Base-by-base conservation (phyloP, 2,113 vertebrate species). In the Ctenodactylus gundi region DNA sequence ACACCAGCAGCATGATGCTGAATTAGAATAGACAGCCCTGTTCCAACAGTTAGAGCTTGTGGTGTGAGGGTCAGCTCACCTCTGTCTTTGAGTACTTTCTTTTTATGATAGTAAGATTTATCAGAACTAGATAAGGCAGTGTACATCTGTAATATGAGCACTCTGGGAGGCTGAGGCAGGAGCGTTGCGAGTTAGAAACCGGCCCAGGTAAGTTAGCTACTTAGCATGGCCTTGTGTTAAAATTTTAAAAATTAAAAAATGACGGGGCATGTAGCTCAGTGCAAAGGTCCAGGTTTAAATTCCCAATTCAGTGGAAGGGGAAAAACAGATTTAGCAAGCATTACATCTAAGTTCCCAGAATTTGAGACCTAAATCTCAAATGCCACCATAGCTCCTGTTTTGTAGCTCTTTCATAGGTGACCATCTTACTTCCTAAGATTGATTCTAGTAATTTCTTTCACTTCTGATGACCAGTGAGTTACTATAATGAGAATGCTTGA, bases 1-100 rank as follows among this genome's bases (percentile, higher is more conserved):
- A 12, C 23, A 1, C 39, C 23, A 1, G 17, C 25, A 10, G n/a
- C 0, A 4, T 1, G 7, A 10, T 12, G 1, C 5, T 39, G 41
- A 20, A 9, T 8, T 14, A 80, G 57, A 51, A 14, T 2, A 23
- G n/a, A 65, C 13, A 34, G 25, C 5, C 0, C 12, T 15, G 4
- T 34, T 31, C 7, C 29, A 17, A 7, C 27, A 6, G 18, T n/a
- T 72, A 60, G 70, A 27, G 12, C 21, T 8, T 12, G 0, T 18
- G 34, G 15, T 21, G 12, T 53, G 49, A 27, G 0, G 34, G n/a
- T 44, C 36, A 11, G 31, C 8, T 83, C 23, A 11, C 7, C 8
- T n/a, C 64, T 25, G 6, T 13, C 7, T 62, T 20, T 36, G 4
- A 10, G 4, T 3, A 9, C 44, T 53, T 60, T 46, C 31, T 53